phyloP scores from a whole-genome alignment of 2,113 vertebrate species.

The Misgurnus mizolepis region DNA sequence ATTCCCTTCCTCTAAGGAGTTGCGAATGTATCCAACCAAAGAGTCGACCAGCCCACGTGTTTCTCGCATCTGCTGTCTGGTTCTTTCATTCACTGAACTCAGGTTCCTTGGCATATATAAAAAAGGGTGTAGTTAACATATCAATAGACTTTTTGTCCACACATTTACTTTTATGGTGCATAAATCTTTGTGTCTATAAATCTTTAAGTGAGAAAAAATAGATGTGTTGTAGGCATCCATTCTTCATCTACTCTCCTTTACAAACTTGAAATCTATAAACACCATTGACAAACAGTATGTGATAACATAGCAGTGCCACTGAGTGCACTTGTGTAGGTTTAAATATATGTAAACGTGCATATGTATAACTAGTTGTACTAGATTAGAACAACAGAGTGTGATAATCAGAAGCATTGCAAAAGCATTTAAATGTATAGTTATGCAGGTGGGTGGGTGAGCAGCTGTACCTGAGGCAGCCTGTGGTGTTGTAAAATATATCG shows the following conservation, averaged over 20 bases:
- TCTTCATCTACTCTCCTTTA: background rate
- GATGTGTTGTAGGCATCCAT: background rate
- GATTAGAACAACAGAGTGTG: background rate
- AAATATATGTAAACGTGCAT: background rate
- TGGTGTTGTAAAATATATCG: constrained; percentile 92
- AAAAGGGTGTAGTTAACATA: constrained; percentile 4
- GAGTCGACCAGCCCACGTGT: constrained; percentile 87
- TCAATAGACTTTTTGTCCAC: background rate
- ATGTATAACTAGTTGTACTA: background rate
- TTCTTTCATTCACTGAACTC: constrained; percentile 92
- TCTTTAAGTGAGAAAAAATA: background rate
- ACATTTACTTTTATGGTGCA: background rate
- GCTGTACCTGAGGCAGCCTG: constrained; percentile 89
- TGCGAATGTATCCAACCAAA: constrained; percentile 86
- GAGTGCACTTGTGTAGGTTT: background rate
- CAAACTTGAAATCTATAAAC: background rate
- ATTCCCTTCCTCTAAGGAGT: constrained; percentile 81
- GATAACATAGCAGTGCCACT: background rate
- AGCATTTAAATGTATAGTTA: background rate
- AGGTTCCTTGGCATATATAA: constrained; percentile 79
- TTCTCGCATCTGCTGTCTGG: constrained; percentile 92
- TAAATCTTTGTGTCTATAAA: constrained; percentile 1
- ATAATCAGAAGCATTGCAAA: background rate
- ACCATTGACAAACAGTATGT: background rate
- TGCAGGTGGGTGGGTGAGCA: background rate